Percentiles rank a stretch among this genome's conserved stretches.
Evolutionary conservation across 2,797 vertebrate genomes (phyloP).

Genomic region (Eleutherodactylus coqui): DNA sequence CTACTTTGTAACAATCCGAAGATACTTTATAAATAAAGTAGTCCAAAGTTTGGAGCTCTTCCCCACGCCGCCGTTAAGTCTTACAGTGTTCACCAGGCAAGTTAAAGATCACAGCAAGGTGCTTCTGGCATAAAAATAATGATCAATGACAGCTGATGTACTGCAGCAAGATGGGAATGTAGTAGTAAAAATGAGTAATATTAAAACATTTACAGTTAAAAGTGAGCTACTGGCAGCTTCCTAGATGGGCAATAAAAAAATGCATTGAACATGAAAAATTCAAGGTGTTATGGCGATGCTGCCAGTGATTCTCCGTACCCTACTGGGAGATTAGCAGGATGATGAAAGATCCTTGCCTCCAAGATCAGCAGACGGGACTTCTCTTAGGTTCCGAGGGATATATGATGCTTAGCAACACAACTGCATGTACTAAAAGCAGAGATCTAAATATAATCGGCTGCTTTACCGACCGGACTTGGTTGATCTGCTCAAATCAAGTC

Average conservation of each 20-base stretch:
- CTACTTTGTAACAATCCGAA: neutral
- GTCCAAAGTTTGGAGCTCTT: constrained; percentile 10
- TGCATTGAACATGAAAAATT: constrained; percentile 75
- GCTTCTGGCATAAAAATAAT: constrained; percentile 62
- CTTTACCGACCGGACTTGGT: constrained; percentile 74
- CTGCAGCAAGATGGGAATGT: constrained; percentile 62
- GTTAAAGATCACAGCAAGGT: constrained; percentile 61
- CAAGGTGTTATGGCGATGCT: constrained; percentile 72
- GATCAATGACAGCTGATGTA: constrained; percentile 62
- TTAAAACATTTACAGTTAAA: constrained; percentile 68
- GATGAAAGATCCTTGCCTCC: constrained; percentile 70
- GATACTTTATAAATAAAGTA: neutral
- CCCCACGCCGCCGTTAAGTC: neutral
- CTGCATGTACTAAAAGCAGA: constrained; percentile 76
- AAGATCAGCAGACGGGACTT: constrained; percentile 71
- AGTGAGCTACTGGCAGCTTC: constrained; percentile 69
- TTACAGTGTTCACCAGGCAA: constrained; percentile 46
- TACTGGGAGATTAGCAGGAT: constrained; percentile 69
- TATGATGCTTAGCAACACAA: constrained; percentile 71
- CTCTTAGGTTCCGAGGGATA: constrained; percentile 69
- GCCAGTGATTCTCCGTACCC: constrained; percentile 73
- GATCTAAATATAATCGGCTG: constrained; percentile 72
- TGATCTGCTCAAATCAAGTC: constrained; percentile 70
- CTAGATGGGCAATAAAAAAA: constrained; percentile 72
- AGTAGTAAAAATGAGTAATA: constrained; percentile 70